These are phyloP conservation scores for Aptenodytes patagonicus DNA, from an alignment of 2,113 vertebrate species.

Conservation along the genomic window DNA sequence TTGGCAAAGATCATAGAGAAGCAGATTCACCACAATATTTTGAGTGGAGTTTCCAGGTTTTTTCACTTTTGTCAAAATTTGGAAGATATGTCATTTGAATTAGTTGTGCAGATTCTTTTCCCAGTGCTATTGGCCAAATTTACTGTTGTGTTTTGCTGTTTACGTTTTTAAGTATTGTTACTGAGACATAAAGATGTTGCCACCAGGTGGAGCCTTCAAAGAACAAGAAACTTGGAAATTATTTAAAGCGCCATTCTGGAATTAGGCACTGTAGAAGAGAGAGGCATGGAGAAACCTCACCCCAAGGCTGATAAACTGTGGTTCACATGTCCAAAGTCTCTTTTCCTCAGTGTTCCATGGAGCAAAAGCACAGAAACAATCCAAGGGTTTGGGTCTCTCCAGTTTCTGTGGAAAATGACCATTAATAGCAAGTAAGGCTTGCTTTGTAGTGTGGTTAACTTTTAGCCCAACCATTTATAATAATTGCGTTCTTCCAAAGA, in stretches of 20 bases:
- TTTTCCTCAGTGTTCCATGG: neutral
- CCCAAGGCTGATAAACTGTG: neutral
- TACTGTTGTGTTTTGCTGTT: neutral
- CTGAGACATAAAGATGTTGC: neutral
- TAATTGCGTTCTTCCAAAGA: neutral
- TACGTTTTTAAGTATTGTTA: neutral
- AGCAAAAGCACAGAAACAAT: neutral
- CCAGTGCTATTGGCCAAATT: neutral
- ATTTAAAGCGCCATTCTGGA: neutral
- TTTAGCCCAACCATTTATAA: neutral
- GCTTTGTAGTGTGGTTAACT: neutral
- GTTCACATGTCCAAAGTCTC: neutral
- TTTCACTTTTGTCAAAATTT: neutral
- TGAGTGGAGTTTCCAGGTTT: neutral
- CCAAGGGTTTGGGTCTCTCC: neutral
- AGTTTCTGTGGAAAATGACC: neutral
- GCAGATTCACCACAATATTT: neutral
- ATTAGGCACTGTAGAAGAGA: neutral
- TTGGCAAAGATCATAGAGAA: neutral
- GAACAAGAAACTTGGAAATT: neutral
- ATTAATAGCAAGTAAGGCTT: neutral
- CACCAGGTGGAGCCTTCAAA: constrained; percentile 44
- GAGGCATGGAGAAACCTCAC: neutral
- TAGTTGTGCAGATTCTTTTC: neutral
- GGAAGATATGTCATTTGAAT: neutral